Evolutionary conservation across 2,113 vertebrate species (phyloP).

Genomic region (Pristiophorus japonicus): DNA sequence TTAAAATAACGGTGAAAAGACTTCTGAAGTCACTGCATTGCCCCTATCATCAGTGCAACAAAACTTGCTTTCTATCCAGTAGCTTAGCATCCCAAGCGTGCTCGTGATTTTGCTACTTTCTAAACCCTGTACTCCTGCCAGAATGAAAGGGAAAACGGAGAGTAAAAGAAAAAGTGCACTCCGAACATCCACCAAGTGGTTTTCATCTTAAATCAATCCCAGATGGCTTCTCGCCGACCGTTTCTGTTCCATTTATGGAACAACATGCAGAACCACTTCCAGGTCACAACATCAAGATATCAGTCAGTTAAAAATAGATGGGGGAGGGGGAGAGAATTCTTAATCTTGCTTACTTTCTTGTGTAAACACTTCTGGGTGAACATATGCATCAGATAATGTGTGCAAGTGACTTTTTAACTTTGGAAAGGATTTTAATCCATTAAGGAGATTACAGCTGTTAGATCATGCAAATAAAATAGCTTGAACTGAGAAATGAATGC

Average conservation of each 20-base stretch:
- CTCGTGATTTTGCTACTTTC: conserved; percentile 36
- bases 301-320: conserved; percentile 26
- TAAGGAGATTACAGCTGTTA: not conserved
- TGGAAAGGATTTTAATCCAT: conserved; percentile 9
- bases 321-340: not conserved
- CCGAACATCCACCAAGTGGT: not conserved
- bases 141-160: conserved; percentile 38
- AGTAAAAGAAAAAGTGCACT: conserved; percentile 34
- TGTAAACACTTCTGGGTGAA: not conserved
- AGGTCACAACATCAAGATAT: conserved; percentile 41
- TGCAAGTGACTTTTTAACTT: not conserved
- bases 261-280: conserved; percentile 39
- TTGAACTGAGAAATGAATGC: not conserved
- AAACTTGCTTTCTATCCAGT: conserved; percentile 43
- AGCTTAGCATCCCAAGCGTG: conserved; percentile 42
- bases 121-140: conserved; percentile 36
- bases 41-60: not conserved
- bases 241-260: conserved; percentile 43
- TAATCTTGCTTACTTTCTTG: not conserved
- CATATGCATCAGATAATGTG: not conserved
- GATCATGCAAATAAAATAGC: conserved; percentile 8
- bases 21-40: not conserved
- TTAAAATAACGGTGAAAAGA: not conserved
- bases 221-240: conserved; percentile 41
- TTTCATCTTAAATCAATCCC: conserved; percentile 42